Base-by-base conservation (phyloP, 2,888 invertebrate species). In the Protophormia terraenovae region DNA sequence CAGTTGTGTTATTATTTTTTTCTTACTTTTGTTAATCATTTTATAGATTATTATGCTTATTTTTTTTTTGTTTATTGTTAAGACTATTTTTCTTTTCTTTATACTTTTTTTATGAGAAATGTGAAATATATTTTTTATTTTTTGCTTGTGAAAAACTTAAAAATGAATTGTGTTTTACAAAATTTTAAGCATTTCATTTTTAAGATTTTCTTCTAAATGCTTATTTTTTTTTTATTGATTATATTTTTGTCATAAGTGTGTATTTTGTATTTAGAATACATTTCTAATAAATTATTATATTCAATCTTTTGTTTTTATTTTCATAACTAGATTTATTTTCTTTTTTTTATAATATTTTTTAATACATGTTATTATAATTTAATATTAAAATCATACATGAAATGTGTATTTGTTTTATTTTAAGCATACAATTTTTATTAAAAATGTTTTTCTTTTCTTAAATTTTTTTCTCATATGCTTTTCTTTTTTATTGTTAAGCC, bases 251-350 rank as follows among this genome's bases (percentile, higher is more conserved):
- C 72, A 62, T 79, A 72, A 79, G 66, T 80, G 62, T 53, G 38
- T 76, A 16, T n/a, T 66, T 62, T 82, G 83, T 80, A 83, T 83
- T 83, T 86, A 76, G 24, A 79, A 83, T 86, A 83, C 83, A 72
- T 67, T 64, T 64, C 27, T 76, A 86, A 62, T 79, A 73, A 72
- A 80, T 77, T 69, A 66, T 73, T 69, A 66, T 66, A 71, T 55
- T 64, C 2, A n/a, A n/a, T 16, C 38, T 19, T 60, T 47, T 50
- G 29, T n/a, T 50, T 64, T 73, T 35, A 66, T 29, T 22, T 66
- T 32, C 66, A 76, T 84, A 80, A 66, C 76, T 76, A 76, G 32
- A 41, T 83, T 71, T 62, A 60, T 47, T 29, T 45, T 27, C 6
- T 55, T 64, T 60, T 24, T 53, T 66, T 55, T 16, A 47, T 16